Percentiles rank a stretch among this genome's conserved stretches.
These are phyloP conservation scores for Chloroceryle inda DNA, from an alignment of 2,797 vertebrate genomes.

Conservation along the genomic window DNA sequence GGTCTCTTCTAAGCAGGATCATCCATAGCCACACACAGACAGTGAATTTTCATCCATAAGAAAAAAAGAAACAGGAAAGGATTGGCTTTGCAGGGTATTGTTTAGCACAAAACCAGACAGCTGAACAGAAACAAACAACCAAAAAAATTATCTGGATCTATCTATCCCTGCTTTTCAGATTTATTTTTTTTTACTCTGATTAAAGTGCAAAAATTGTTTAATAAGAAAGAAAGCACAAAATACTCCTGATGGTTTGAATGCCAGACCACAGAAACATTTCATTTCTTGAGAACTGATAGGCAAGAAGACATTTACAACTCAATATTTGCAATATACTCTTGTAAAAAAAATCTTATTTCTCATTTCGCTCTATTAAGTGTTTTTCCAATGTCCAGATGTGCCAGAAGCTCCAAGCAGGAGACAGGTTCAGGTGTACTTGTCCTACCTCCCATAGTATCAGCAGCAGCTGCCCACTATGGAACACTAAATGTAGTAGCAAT, in stretches of 20 bases:
- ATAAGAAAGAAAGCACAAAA: background rate
- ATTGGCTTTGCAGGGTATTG: background rate
- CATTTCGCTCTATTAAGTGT: background rate
- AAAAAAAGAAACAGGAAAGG: background rate
- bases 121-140: background rate
- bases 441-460: background rate
- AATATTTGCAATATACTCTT: background rate
- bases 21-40: background rate
- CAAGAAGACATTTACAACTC: background rate
- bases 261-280: background rate
- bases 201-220: background rate
- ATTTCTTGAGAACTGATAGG: background rate
- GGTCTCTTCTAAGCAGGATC: background rate
- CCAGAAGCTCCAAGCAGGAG: background rate
- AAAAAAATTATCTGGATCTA: background rate
- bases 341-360: background rate
- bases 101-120: background rate
- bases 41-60: background rate
- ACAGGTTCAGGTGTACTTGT: background rate
- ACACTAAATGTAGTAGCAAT: background rate
- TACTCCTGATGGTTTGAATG: background rate
- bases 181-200: background rate
- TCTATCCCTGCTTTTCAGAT: background rate
- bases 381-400: background rate
- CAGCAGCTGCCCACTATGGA: background rate